These are phyloP conservation scores for Saguinus midas DNA, from an alignment of 2,113 vertebrate genomes.

Conservation along the genomic window DNA sequence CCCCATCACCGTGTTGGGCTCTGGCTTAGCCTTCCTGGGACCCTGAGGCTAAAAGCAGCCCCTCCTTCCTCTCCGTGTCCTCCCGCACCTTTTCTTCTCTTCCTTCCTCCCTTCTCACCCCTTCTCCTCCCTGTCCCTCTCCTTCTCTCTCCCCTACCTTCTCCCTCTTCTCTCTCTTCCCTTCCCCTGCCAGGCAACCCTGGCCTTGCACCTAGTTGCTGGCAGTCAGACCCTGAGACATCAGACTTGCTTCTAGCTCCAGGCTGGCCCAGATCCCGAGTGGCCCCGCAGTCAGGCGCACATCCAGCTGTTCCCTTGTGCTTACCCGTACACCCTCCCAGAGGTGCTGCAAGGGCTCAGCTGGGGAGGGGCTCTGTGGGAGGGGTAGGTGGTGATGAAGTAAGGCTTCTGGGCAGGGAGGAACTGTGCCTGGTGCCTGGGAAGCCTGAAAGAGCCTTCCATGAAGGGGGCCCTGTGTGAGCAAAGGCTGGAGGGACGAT, in stretches of 20 bases:
- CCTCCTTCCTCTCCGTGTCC: background rate
- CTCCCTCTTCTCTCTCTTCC: too few species aligned
- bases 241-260: background rate
- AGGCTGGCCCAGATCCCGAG: background rate
- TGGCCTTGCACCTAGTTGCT: background rate
- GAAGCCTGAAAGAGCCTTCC: too few species aligned
- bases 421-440: background rate
- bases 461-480: background rate
- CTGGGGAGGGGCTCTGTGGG: too few species aligned
- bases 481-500: background rate
- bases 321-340: background rate
- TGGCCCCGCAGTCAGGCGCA: background rate
- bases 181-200: background rate
- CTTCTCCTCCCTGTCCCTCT: background rate
- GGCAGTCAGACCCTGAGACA: background rate
- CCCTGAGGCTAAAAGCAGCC: background rate
- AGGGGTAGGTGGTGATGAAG: background rate
- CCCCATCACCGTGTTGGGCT: background rate
- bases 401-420: background rate
- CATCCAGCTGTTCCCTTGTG: background rate
- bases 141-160: background rate
- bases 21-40: background rate
- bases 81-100: rapidly evolving
- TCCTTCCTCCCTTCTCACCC: too few species aligned
- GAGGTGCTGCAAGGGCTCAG: background rate